A percentile compares a stretch with the other conserved stretches of the same genome.
Evolutionary conservation across 2,797 vertebrate genomes (phyloP).

Genomic region (Lateolabrax maculatus): DNA sequence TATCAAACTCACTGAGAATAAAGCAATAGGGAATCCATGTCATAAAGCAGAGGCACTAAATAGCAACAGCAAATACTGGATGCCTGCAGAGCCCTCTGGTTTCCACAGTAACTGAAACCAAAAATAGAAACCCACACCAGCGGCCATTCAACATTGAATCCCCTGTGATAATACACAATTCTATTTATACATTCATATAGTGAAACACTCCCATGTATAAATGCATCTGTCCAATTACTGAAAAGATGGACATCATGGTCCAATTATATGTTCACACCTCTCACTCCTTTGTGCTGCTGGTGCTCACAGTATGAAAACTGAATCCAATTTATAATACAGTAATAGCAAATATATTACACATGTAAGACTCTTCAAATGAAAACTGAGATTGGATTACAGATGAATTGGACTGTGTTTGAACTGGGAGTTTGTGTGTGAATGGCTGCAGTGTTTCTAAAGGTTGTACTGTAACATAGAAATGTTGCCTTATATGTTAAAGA

Average conservation of each 20-base stretch:
- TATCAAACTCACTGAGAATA: constrained; percentile 20
- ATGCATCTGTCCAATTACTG: constrained; percentile 66
- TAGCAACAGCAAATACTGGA: constrained; percentile 75
- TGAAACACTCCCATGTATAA: constrained; percentile 57
- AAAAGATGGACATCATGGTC: constrained; percentile 48
- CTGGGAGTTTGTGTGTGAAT: neutral
- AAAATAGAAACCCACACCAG: constrained; percentile 85
- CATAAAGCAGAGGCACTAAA: constrained; percentile 70
- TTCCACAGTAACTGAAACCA: constrained; percentile 87
- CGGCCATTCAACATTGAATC: constrained; percentile 78
- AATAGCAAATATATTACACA: neutral
- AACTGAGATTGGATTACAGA: neutral
- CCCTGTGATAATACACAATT: constrained; percentile 71
- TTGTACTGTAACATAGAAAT: neutral
- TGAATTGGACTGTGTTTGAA: neutral
- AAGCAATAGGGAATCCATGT: constrained; percentile 47
- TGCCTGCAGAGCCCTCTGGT: constrained; percentile 80
- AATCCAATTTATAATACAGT: neutral
- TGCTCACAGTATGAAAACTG: constrained; percentile 3
- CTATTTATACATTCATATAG: constrained; percentile 80
- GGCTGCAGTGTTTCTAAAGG: neutral
- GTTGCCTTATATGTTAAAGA: constrained; percentile 1
- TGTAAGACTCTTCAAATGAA: constrained; percentile 9
- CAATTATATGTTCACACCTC: constrained; percentile 58
- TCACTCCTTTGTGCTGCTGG: constrained; percentile 16